A percentile compares a stretch with the other conserved stretches of the same genome.
Evolutionary conservation across 2,797 vertebrate species (phyloP).

Genomic region (Acestrorhynchus altus): DNA sequence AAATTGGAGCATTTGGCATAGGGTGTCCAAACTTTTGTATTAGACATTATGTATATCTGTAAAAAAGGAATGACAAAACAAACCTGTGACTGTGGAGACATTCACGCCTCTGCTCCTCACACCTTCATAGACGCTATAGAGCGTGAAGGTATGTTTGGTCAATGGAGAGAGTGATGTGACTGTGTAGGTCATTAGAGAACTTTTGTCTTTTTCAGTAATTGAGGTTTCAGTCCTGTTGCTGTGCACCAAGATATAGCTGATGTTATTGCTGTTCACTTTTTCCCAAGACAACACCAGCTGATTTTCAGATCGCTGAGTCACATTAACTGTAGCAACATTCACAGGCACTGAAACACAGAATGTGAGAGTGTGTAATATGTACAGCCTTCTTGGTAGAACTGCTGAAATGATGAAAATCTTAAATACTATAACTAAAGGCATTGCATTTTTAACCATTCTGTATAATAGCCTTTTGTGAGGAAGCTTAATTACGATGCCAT

Average conservation of each 20-base stretch:
- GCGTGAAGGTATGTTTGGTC: conserved; percentile 50
- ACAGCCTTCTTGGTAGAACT: too few species aligned
- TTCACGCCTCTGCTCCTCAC: conserved; percentile 46
- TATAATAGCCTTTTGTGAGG: too few species aligned
- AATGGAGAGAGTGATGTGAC: conserved; percentile 55
- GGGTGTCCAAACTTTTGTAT: too few species aligned
- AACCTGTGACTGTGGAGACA: conserved; percentile 47
- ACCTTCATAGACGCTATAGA: neutral
- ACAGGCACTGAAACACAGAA: conserved; percentile 62
- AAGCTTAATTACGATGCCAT: too few species aligned
- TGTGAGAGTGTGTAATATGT: too few species aligned
- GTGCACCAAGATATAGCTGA: conserved; percentile 46
- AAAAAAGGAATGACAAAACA: neutral
- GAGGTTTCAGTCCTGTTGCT: neutral
- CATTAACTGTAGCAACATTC: conserved; percentile 35
- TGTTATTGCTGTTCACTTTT: neutral
- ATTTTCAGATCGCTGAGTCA: conserved; percentile 27
- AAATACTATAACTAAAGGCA: too few species aligned
- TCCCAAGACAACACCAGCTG: conserved; percentile 62
- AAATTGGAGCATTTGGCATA: too few species aligned
- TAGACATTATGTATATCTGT: too few species aligned
- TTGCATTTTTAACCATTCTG: too few species aligned
- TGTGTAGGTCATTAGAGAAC: conserved; percentile 31
- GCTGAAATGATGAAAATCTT: too few species aligned
- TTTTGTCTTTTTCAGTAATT: neutral